These are phyloP conservation scores for Abrostola triplasia DNA, from an alignment of 2,888 invertebrate genomes.

Conservation along the genomic window DNA sequence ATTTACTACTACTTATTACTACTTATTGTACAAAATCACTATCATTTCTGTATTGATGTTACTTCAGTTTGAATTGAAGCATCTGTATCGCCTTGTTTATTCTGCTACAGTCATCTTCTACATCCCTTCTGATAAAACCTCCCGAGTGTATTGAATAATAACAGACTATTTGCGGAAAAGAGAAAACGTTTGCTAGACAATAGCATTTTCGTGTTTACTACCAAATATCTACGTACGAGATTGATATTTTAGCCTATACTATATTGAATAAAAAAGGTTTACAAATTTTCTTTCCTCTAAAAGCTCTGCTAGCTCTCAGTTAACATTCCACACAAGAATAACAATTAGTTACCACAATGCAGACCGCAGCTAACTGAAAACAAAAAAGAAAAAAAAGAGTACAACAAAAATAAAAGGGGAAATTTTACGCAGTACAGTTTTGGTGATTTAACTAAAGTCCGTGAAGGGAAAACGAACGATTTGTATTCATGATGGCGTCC, in stretches of 20 bases:
- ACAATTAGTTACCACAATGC: conserved; percentile 41
- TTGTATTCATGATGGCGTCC: conserved; percentile 65
- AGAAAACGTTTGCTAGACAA: conserved; percentile 37
- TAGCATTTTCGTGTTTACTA: conserved; percentile 5
- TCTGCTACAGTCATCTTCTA: conserved; percentile 9
- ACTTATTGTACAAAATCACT: too few species aligned
- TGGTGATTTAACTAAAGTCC: conserved; percentile 64
- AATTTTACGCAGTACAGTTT: conserved; percentile 58
- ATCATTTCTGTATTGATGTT: neutral
- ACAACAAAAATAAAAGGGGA: conserved; percentile 44
- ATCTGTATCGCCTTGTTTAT: conserved; percentile 9
- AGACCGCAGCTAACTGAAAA: conserved; percentile 35
- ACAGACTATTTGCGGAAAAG: conserved; percentile 23
- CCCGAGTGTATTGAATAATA: conserved; percentile 26
- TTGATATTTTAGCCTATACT: neutral
- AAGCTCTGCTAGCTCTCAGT: conserved; percentile 30
- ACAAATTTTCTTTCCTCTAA: conserved; percentile 37
- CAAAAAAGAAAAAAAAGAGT: conserved; percentile 28
- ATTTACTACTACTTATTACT: too few species aligned
- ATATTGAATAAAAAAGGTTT: neutral
- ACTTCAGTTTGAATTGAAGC: neutral
- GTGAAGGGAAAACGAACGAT: conserved; percentile 60
- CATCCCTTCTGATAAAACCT: conserved; percentile 18
- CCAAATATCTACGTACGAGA: neutral
- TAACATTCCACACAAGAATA: conserved; percentile 41